Evolutionary conservation across 2,888 invertebrate species (phyloP).

Genomic region (Eupithecia pulchellata): DNA sequence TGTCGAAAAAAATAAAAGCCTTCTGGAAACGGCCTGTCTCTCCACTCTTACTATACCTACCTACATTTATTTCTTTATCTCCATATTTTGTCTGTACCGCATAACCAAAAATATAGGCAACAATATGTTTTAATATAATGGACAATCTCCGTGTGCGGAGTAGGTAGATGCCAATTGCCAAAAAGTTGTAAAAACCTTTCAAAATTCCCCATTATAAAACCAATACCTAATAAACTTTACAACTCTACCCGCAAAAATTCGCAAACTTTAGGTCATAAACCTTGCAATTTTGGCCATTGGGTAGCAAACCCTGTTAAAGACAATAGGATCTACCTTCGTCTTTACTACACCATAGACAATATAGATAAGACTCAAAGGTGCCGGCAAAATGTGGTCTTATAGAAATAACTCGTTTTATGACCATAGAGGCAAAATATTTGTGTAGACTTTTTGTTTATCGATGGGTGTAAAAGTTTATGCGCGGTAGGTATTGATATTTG

Average conservation of each 20-base stretch:
- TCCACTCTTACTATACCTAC: too few relatives aligned
- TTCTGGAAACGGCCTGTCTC: too few relatives aligned
- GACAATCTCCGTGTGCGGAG: background rate
- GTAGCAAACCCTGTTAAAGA: conserved; percentile 48
- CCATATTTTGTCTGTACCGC: too few relatives aligned
- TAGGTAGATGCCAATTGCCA: conserved; percentile 1
- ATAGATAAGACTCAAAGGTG: conserved; percentile 54
- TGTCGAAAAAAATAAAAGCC: too few relatives aligned
- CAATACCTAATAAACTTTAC: conserved; percentile 44
- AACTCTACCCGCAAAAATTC: conserved; percentile 43
- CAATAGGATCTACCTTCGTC: conserved; percentile 44
- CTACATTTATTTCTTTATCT: too few relatives aligned
- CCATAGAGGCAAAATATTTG: conserved; percentile 37
- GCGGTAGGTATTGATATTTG: conserved; percentile 33
- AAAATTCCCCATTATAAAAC: conserved; percentile 32
- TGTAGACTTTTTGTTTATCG: conserved; percentile 37
- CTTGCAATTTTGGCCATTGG: conserved; percentile 43
- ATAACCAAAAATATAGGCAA: too few relatives aligned
- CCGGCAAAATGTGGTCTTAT: conserved; percentile 52
- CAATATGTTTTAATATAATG: background rate
- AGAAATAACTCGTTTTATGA: conserved; percentile 33
- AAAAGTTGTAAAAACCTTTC: conserved; percentile 8
- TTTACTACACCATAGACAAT: conserved; percentile 46
- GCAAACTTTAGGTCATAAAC: conserved; percentile 46
- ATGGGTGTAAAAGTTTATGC: conserved; percentile 30